Evolutionary conservation across 2,113 vertebrate genomes (phyloP), one percentile per base, ranked within the genome.

Genomic region (Chlorodrepanis virens): DNA sequence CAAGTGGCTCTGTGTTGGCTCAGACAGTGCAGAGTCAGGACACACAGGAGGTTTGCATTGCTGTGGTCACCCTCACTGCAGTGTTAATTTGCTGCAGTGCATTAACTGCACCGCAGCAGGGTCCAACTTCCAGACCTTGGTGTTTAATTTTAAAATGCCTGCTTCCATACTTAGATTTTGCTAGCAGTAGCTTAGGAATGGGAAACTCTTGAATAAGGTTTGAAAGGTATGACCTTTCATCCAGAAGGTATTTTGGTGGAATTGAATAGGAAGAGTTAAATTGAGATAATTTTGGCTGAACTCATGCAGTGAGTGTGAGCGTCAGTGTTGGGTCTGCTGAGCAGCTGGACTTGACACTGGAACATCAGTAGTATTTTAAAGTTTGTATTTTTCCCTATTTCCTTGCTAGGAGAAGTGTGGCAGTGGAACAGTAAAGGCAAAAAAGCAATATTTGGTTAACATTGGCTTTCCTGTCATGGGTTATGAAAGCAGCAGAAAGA

Each of bases 271-370:
- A 35, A 3, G 20, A 76, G 15, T 72, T n/a, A n/a, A n/a, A n/a
- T 53, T 18, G 14, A 31, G 1, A 2, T 83, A 15, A 50, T 76
- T 68, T 54, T 44, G 31, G 33, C 17, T 80, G n/a, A 12, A 50
- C 23, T 80, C 0, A 0, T 49, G 31, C 6, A 5, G 2, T 3
- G 39, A 71, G 16, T 25, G 1, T 49, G 39, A 40, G 40, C 0
- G 0, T 76, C 63, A 60, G 4, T 5, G 11, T 11, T 59, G 29
- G 17, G 23, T 40, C 54, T 81, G 28, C 50, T 57, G 82, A 68
- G 47, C 24, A 8, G 27, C 39, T 81, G 86, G 39, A 6, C 22
- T 59, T 40, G 25, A 29, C 5, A 2, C 19, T 37, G 25, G 44
- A 74, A 39, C 39, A 56, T 44, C 19, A 78, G 10, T n/a, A 42